Conservation (phyloP, 1,140 invertebrate species). For the Lordiphosa clarofinis region DNA sequence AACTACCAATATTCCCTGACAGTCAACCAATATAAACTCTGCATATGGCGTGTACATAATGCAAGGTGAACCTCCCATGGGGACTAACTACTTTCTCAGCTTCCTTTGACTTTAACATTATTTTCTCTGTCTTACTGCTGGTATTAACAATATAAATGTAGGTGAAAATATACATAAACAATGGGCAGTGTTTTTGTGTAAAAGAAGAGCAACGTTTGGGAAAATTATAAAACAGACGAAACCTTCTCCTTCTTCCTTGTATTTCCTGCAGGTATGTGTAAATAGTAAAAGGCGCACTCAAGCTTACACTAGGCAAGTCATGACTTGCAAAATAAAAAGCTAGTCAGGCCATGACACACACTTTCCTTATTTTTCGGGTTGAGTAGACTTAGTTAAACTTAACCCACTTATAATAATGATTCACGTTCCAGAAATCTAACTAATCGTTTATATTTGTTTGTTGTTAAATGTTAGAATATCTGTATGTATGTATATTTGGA, state of each 20-base stretch:
- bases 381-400: too few relatives aligned
- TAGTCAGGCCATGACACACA: conserved; percentile 33
- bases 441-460: too few relatives aligned
- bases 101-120: conserved; percentile 1
- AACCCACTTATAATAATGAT: too few relatives aligned
- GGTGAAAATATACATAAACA: conserved; percentile 74
- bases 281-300: conserved; percentile 38
- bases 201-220: conserved; percentile 35
- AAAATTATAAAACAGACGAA: conserved; percentile 65
- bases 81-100: conserved; percentile 3
- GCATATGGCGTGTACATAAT: conserved; percentile 2
- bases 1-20: conserved; percentile 1
- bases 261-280: conserved; percentile 35
- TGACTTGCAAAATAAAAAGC: conserved; percentile 25
- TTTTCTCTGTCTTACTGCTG: conserved; percentile 9
- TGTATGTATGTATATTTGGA: too few relatives aligned
- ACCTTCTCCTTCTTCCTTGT: conserved; percentile 4
- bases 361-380: conserved; percentile 17
- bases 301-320: conserved; percentile 38
- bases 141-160: conserved; percentile 68
- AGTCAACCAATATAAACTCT: conserved; percentile 11
- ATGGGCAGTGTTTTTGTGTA: conserved; percentile 45
- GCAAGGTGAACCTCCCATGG: background rate
- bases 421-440: too few relatives aligned
- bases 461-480: too few relatives aligned